Evolutionary conservation across 2,888 invertebrate species (phyloP).

Genomic region (Andrena minutula): DNA sequence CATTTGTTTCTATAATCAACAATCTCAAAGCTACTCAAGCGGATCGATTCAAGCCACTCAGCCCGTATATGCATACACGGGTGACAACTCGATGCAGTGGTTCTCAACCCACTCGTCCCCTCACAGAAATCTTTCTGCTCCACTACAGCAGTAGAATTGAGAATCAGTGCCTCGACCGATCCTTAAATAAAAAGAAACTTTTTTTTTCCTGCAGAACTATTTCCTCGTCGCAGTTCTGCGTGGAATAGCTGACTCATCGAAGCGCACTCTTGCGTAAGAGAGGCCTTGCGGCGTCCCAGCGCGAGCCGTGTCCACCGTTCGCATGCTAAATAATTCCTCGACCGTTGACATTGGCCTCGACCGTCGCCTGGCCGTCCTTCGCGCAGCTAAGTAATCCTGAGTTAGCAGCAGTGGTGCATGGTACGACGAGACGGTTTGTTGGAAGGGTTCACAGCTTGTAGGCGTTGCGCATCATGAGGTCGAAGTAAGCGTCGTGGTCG

Average conservation of each 20-base stretch:
- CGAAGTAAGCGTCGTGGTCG: conserved; percentile 97
- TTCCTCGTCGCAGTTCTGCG: too few relatives aligned
- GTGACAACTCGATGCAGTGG: neutral
- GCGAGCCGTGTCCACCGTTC: neutral
- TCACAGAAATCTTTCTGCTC: neutral
- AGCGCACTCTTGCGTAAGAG: conserved; percentile 15
- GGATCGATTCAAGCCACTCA: too few relatives aligned
- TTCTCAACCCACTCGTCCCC: conserved; percentile 1
- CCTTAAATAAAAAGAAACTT: too few relatives aligned
- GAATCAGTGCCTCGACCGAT: too few relatives aligned
- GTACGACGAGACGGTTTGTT: neutral
- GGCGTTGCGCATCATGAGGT: conserved; percentile 96
- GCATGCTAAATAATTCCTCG: neutral
- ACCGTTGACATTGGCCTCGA: conserved; percentile 13
- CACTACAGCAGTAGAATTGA: too few relatives aligned
- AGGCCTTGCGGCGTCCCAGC: neutral
- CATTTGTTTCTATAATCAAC: too few relatives aligned
- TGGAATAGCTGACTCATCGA: neutral
- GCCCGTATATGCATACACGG: neutral
- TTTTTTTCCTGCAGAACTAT: neutral
- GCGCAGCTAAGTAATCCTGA: conserved; percentile 1
- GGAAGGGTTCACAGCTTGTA: conserved; percentile 91
- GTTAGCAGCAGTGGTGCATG: neutral
- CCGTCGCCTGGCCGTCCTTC: conserved; percentile 6
- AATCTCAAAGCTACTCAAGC: too few relatives aligned